Conservation (phyloP, 2,888 invertebrate species). For the Drosophila silvestris region DNA sequence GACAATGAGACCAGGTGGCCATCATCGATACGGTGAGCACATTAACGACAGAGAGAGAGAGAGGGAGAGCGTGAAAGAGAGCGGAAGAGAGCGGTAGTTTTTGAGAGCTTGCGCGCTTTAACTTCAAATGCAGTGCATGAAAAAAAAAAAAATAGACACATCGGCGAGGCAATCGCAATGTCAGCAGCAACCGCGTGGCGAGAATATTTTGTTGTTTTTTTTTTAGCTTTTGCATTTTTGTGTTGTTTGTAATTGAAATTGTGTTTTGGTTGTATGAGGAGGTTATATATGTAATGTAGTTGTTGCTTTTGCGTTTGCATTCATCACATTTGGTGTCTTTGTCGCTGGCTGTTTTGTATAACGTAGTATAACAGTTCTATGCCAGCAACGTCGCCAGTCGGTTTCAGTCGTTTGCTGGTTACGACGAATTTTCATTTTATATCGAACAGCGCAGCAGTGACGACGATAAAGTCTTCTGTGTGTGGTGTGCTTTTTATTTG, state of each 20-base stretch:
- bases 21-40: slow-evolving; percentile 15
- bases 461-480: slow-evolving; percentile 54
- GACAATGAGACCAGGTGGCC: slow-evolving; percentile 46
- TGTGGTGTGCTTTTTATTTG: slow-evolving; percentile 49
- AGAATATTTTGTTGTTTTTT: slow-evolving; percentile 39
- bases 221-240: slow-evolving; percentile 35
- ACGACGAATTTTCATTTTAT: slow-evolving; percentile 78
- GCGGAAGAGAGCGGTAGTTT: slow-evolving; percentile 9
- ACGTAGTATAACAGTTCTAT: slow-evolving; percentile 76
- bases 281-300: slow-evolving; percentile 41
- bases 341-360: slow-evolving; percentile 57
- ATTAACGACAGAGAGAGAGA: slow-evolving; percentile 9
- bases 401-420: slow-evolving; percentile 61
- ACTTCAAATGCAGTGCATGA: slow-evolving; percentile 72
- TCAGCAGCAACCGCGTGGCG: slow-evolving; percentile 60
- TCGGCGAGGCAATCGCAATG: slow-evolving; percentile 52
- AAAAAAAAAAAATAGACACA: slow-evolving; percentile 41
- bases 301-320: slow-evolving; percentile 46
- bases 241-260: slow-evolving; percentile 50
- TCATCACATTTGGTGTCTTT: slow-evolving; percentile 43
- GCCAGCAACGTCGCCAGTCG: slow-evolving; percentile 38
- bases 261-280: slow-evolving; percentile 42
- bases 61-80: slow-evolving; percentile 7
- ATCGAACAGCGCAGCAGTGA: slow-evolving; percentile 75
- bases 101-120: slow-evolving; percentile 72